phyloP scores from a whole-genome alignment of 2,888 invertebrate species.

The Sinopyrophorus schimmeli region DNA sequence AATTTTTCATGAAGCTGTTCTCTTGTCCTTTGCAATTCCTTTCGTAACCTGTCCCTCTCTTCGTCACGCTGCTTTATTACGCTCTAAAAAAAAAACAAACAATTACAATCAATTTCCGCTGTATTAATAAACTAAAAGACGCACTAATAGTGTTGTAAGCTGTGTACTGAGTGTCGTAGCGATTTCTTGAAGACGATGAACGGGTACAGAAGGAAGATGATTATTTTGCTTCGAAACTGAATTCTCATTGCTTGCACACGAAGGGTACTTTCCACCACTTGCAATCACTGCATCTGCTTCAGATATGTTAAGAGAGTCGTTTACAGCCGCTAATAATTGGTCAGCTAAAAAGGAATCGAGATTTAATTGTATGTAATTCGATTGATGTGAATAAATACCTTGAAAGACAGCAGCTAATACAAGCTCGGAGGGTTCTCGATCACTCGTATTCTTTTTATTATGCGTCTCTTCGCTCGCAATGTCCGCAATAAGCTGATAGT shows the following conservation, averaged over 20 bases:
- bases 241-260: conserved; percentile 54
- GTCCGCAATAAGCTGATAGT: conserved; percentile 69
- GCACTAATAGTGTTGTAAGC: conserved; percentile 71
- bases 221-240: conserved; percentile 53
- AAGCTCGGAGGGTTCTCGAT: conserved; percentile 67
- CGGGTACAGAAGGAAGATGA: conserved; percentile 63
- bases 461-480: conserved; percentile 64
- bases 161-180: conserved; percentile 66
- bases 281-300: conserved; percentile 61
- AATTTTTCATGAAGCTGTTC: conserved; percentile 68
- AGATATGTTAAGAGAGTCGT: conserved; percentile 60
- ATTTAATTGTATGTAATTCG: background rate
- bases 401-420: conserved; percentile 72
- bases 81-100: conserved; percentile 58
- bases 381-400: conserved; percentile 53
- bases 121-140: conserved; percentile 1
- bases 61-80: conserved; percentile 75
- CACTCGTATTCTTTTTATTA: conserved; percentile 52
- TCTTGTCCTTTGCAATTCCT: conserved; percentile 71
- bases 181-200: conserved; percentile 64
- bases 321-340: conserved; percentile 60
- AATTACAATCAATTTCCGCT: background rate
- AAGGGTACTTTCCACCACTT: conserved; percentile 53
- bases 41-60: conserved; percentile 72
- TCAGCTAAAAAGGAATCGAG: conserved; percentile 52